These are phyloP conservation scores for Phragmatobia fuliginosa DNA, from an alignment of 2,888 invertebrate genomes.

Conservation along the genomic window DNA sequence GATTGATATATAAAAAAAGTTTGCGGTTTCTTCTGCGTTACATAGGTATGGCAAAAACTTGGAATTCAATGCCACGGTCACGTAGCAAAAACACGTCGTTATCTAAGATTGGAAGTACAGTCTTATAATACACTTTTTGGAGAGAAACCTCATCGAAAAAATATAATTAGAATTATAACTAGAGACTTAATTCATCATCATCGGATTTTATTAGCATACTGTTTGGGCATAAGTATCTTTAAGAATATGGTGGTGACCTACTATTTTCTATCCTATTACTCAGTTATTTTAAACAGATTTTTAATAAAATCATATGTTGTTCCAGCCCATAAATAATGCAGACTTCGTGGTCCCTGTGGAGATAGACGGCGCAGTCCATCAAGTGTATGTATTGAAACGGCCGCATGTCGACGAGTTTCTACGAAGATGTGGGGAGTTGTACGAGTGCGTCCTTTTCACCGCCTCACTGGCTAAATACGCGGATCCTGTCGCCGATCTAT, in stretches of 20 bases:
- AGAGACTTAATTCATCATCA: background rate
- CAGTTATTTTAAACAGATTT: background rate
- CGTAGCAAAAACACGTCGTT: background rate
- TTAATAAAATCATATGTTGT: conserved; percentile 36
- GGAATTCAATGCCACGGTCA: background rate
- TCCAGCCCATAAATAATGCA: conserved; percentile 99
- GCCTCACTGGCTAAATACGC: conserved; percentile 99
- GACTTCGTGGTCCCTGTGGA: conserved; percentile 99
- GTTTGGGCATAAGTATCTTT: no score
- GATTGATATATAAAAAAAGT: background rate
- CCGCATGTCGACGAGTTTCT: conserved; percentile 99
- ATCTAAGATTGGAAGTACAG: background rate
- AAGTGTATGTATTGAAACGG: conserved; percentile 99
- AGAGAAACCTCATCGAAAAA: background rate
- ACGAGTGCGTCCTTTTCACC: conserved; percentile 99
- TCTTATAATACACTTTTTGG: background rate
- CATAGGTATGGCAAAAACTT: background rate
- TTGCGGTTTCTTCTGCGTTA: background rate
- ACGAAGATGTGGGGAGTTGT: conserved; percentile 98
- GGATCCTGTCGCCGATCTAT: conserved; percentile 99
- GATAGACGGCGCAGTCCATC: conserved; percentile 99
- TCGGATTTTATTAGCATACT: no score
- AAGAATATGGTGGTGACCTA: no score
- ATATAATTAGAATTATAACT: background rate
- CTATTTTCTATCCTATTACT: background rate